Conservation (phyloP, 2,888 invertebrate species). For the Sclerodermus sp. region DNA sequence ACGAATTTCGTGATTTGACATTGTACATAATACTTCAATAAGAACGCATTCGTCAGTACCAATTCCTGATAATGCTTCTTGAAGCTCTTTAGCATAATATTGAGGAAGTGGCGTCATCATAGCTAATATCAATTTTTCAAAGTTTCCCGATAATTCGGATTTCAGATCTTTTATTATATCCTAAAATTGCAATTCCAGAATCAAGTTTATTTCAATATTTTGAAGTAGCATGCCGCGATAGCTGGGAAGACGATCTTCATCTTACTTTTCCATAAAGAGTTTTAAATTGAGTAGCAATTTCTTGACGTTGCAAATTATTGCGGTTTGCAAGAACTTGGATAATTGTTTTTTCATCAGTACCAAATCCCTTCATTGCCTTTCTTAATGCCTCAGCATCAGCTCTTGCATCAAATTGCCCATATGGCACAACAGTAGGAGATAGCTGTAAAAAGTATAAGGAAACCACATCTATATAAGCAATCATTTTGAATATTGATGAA, state of each 20-base stretch:
- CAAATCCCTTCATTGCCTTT: conserved; percentile 66
- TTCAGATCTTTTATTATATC: conserved; percentile 62
- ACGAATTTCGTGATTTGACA: conserved; percentile 62
- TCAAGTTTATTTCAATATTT: neutral
- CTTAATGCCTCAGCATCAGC: conserved; percentile 61
- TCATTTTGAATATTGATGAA: too few species aligned
- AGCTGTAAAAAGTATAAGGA: conserved; percentile 54
- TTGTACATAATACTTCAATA: conserved; percentile 64
- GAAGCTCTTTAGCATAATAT: conserved; percentile 63
- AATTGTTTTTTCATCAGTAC: conserved; percentile 67
- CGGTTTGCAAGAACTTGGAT: conserved; percentile 64
- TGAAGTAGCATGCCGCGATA: too few species aligned
- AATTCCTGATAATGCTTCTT: conserved; percentile 62
- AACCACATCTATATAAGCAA: too few species aligned
- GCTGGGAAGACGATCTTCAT: neutral
- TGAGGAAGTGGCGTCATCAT: conserved; percentile 64
- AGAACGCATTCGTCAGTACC: conserved; percentile 64
- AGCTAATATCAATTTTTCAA: conserved; percentile 62
- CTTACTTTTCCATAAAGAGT: conserved; percentile 67
- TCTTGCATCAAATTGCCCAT: conserved; percentile 55
- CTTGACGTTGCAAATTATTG: conserved; percentile 64
- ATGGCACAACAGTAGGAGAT: conserved; percentile 57
- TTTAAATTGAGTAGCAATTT: conserved; percentile 65
- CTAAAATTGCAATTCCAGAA: too few species aligned
- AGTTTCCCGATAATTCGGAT: conserved; percentile 64